Percentiles rank a stretch among this genome's conserved stretches.
Conservation (phyloP, 1,140 invertebrate species). For the Habropoda laboriosa region DNA sequence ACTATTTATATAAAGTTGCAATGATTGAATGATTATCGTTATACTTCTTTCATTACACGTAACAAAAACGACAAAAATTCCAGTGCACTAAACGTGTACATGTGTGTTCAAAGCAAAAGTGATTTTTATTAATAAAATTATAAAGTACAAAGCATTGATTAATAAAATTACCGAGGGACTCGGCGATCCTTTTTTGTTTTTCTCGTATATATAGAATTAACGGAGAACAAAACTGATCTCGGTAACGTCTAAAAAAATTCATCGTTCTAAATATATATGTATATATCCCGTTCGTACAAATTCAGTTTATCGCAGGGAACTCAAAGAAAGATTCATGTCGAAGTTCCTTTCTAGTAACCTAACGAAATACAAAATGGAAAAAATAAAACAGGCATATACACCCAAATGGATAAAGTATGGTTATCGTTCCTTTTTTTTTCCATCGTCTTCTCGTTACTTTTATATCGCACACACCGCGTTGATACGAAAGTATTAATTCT, state of each 20-base stretch:
- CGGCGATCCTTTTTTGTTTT: neutral
- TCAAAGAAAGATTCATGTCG: conserved; percentile 7
- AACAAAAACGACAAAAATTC: conserved; percentile 11
- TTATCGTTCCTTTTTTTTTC: conserved; percentile 3
- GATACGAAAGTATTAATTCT: neutral
- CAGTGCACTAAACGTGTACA: conserved; percentile 26
- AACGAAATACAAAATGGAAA: conserved; percentile 51
- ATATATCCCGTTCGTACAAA: conserved; percentile 58
- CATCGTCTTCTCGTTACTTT: conserved; percentile 8
- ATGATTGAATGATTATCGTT: neutral
- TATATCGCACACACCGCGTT: neutral
- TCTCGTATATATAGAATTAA: conserved; percentile 40
- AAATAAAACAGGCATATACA: conserved; percentile 16
- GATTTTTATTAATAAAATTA: conserved; percentile 67
- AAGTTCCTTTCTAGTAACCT: conserved; percentile 31
- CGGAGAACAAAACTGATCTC: conserved; percentile 47
- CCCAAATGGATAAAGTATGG: conserved; percentile 25
- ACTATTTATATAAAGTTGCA: conserved; percentile 10
- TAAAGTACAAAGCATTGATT: conserved; percentile 63
- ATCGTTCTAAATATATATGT: conserved; percentile 35
- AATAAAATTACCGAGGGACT: conserved; percentile 51
- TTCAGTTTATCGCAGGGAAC: conserved; percentile 56
- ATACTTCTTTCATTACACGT: neutral
- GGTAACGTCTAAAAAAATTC: conserved; percentile 45
- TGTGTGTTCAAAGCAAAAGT: conserved; percentile 62